These are phyloP conservation scores for Anguilla japonica DNA, from an alignment of 2,113 vertebrate species.

Conservation along the genomic window DNA sequence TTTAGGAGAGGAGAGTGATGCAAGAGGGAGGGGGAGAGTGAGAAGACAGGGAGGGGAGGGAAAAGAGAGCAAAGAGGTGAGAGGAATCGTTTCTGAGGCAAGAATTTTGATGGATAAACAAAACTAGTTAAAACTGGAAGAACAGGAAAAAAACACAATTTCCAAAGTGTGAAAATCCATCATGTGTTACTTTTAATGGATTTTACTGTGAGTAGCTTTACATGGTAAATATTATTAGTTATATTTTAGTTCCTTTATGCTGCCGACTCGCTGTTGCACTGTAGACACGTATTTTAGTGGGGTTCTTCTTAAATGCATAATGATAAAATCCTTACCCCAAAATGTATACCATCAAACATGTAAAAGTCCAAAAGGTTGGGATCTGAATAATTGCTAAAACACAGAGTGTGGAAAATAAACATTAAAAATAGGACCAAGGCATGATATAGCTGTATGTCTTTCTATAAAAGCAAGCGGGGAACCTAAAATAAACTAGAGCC, in stretches of 20 bases:
- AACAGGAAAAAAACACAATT: neutral
- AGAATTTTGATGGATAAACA: conserved; percentile 55
- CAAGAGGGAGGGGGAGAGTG: neutral
- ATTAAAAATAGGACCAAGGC: neutral
- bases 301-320: neutral
- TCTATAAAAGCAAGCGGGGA: neutral
- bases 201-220: neutral
- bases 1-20: neutral
- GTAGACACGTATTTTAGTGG: neutral
- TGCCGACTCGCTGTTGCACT: neutral
- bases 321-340: neutral
- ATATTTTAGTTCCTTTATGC: neutral
- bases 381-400: neutral
- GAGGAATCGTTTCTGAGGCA: conserved; percentile 76
- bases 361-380: neutral
- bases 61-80: conserved; percentile 67
- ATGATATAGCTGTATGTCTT: neutral
- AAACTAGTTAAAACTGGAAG: neutral
- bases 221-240: neutral
- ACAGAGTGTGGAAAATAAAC: neutral
- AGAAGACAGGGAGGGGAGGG: conserved; percentile 25
- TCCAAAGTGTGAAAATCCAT: neutral
- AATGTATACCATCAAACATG: neutral
- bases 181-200: neutral
- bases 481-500: neutral